Conservation (phyloP, 2,113 vertebrate species). For the Orthonyx spaldingii region DNA sequence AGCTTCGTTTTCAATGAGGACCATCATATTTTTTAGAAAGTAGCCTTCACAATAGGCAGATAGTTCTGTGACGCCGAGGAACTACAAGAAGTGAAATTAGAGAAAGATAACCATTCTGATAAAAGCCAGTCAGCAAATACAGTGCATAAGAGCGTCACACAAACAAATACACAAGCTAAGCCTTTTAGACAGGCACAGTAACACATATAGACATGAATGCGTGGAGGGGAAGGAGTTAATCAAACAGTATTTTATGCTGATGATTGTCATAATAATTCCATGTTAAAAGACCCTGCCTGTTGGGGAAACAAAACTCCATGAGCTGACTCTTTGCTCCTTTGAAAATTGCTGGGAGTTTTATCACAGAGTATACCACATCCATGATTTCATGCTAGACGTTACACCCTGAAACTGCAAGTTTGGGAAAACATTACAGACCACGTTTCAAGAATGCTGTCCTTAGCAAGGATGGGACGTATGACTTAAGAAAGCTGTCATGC, state of each 20-base stretch:
- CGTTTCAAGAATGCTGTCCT: not conserved
- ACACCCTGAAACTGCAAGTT: not conserved
- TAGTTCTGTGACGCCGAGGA: constrained; percentile 89
- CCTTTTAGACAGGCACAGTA: not conserved
- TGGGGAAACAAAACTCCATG: not conserved
- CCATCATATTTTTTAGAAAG: constrained; percentile 98
- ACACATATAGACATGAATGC: not conserved
- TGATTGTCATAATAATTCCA: not conserved
- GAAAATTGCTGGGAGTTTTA: not conserved
- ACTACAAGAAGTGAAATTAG: constrained; percentile 72
- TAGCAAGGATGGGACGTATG: not conserved
- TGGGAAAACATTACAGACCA: not conserved
- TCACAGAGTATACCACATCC: not conserved
- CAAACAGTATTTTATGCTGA: not conserved
- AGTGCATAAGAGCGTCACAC: not conserved
- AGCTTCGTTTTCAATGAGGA: constrained; percentile 93
- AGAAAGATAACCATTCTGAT: not conserved
- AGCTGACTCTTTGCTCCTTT: not conserved
- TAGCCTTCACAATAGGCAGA: constrained; percentile 92
- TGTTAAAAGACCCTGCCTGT: not conserved
- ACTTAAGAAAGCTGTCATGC: not conserved
- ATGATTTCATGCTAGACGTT: not conserved
- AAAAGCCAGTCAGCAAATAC: not conserved
- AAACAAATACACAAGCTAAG: not conserved
- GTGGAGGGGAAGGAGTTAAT: not conserved